Percentiles rank a stretch among this genome's conserved stretches.
Conservation (phyloP, 2,113 vertebrate species). For the Trogon melanurus region DNA sequence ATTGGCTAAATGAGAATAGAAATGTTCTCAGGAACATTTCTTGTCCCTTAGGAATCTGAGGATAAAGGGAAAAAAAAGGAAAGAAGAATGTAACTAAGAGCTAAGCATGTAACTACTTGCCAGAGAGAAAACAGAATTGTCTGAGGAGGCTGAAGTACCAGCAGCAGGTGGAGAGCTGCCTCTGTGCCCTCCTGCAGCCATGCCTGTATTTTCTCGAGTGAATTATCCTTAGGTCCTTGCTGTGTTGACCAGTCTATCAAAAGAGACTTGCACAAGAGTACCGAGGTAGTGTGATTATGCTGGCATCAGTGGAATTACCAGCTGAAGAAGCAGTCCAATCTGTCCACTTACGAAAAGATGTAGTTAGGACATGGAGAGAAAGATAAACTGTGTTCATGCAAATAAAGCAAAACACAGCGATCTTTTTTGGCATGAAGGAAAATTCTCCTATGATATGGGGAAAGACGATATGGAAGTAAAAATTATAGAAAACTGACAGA, state of each 20-base stretch:
- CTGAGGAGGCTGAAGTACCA: neutral
- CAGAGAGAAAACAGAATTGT: neutral
- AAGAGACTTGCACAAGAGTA: neutral
- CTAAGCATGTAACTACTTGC: neutral
- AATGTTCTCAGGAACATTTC: slow-evolving; percentile 1
- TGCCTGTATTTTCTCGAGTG: neutral
- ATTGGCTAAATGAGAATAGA: slow-evolving; percentile 20
- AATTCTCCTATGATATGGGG: neutral
- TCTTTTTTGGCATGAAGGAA: neutral
- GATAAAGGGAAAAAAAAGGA: neutral
- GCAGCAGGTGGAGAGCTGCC: neutral
- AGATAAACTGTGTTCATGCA: neutral
- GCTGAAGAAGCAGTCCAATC: neutral
- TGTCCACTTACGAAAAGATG: neutral
- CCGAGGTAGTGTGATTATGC: neutral
- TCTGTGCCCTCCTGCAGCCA: neutral
- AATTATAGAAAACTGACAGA: slow-evolving; percentile 48
- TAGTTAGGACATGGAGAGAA: neutral
- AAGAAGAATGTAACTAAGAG: neutral
- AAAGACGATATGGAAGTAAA: slow-evolving; percentile 8
- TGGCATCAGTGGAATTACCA: neutral
- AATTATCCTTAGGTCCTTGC: neutral
- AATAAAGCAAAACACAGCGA: neutral
- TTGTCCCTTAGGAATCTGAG: neutral
- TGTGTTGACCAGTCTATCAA: neutral